Percentiles rank a stretch among this genome's conserved stretches.
These are phyloP conservation scores for Sebastes taczanowskii DNA, from an alignment of 2,797 vertebrate genomes.

Conservation along the genomic window DNA sequence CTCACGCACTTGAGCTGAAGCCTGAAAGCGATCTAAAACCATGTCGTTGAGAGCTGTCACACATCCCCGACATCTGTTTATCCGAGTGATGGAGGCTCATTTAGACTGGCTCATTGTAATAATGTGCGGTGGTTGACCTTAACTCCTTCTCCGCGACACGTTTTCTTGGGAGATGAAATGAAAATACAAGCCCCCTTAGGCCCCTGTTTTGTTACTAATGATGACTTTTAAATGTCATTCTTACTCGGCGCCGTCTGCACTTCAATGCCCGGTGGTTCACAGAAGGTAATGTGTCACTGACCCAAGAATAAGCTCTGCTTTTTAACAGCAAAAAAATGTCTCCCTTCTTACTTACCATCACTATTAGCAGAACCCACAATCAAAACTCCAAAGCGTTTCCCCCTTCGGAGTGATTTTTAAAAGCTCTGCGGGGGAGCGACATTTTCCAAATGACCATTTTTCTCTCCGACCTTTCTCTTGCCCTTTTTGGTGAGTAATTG, in stretches of 20 bases:
- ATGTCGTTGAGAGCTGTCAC: constrained; percentile 3
- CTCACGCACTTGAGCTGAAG: constrained; percentile 6
- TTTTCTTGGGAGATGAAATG: constrained; percentile 59
- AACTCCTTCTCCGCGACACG: constrained; percentile 31
- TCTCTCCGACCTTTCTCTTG: constrained; percentile 70
- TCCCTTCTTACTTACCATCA: not conserved
- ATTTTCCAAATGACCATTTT: constrained; percentile 74
- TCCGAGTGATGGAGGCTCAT: constrained; percentile 13
- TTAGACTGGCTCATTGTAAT: constrained; percentile 34
- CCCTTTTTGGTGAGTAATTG: constrained; percentile 72
- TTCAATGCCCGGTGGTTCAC: constrained; percentile 6
- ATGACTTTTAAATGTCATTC: constrained; percentile 82
- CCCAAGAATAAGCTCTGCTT: constrained; percentile 21
- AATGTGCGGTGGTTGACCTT: constrained; percentile 46
- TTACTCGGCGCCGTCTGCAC: constrained; percentile 42
- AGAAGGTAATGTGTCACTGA: constrained; percentile 28
- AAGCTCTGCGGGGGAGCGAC: constrained; percentile 63
- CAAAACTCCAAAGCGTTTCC: constrained; percentile 24
- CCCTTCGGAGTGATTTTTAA: constrained; percentile 42
- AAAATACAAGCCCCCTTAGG: constrained; percentile 44
- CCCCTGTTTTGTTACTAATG: constrained; percentile 67
- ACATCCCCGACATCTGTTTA: constrained; percentile 24
- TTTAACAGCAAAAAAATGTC: constrained; percentile 7
- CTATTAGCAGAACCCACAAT: constrained; percentile 27
- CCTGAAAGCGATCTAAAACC: constrained; percentile 19